Percentiles rank a stretch among this genome's conserved stretches.
Conservation (phyloP, 2,888 invertebrate species). For the Melolontha melolontha region DNA sequence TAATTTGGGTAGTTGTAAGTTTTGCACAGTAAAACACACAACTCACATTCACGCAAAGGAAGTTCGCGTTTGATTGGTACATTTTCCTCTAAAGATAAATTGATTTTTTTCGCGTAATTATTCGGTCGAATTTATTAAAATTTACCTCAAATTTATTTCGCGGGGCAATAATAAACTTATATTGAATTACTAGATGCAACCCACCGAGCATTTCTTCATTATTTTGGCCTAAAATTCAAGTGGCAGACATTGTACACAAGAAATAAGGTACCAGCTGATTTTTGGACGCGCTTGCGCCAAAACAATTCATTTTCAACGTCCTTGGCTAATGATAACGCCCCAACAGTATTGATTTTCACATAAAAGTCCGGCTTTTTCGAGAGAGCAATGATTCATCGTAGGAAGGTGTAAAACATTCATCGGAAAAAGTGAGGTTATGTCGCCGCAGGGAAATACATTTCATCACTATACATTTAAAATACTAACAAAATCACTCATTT, state of each 20-base stretch:
- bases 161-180: slow-evolving; percentile 8
- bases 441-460: background rate
- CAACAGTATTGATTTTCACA: slow-evolving; percentile 62
- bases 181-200: slow-evolving; percentile 28
- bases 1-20: background rate
- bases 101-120: slow-evolving; percentile 10
- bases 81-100: slow-evolving; percentile 11
- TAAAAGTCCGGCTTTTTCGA: slow-evolving; percentile 40
- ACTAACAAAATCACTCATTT: background rate
- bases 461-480: slow-evolving; percentile 7
- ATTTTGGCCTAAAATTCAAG: slow-evolving; percentile 42
- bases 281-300: slow-evolving; percentile 54
- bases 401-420: slow-evolving; percentile 7
- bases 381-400: slow-evolving; percentile 28
- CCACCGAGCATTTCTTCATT: slow-evolving; percentile 35
- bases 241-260: slow-evolving; percentile 30
- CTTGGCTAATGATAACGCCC: slow-evolving; percentile 58
- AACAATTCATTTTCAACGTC: slow-evolving; percentile 48
- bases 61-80: slow-evolving; percentile 6
- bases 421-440: slow-evolving; percentile 36
- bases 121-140: slow-evolving; percentile 9
- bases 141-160: slow-evolving; percentile 34
- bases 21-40: slow-evolving; percentile 6
- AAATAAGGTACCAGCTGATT: slow-evolving; percentile 56
- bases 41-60: slow-evolving; percentile 6